Evolutionary conservation across 2,888 invertebrate species (phyloP).

Genomic region (Rhodophaea formosa): DNA sequence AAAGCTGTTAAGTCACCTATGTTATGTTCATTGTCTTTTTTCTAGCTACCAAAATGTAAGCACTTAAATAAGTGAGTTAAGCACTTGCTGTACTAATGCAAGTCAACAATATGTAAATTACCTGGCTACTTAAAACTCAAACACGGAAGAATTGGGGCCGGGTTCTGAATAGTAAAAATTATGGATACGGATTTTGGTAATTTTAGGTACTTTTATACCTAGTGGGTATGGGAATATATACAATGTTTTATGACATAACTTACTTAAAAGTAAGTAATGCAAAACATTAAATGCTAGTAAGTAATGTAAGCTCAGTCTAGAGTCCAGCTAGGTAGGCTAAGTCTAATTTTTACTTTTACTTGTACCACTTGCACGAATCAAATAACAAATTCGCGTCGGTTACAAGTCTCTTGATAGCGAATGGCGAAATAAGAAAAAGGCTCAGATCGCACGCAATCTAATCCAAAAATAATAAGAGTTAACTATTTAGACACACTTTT

Average conservation of each 20-base stretch:
- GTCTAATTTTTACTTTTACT: constrained; percentile 15
- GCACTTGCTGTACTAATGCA: not conserved
- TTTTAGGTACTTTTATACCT: too few relatives aligned
- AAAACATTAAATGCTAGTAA: not conserved
- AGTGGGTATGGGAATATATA: too few relatives aligned
- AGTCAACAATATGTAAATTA: constrained; percentile 1
- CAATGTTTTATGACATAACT: too few relatives aligned
- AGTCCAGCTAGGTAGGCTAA: not conserved
- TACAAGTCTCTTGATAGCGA: constrained; percentile 12
- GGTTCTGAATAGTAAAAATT: not conserved
- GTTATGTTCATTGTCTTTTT: constrained; percentile 27
- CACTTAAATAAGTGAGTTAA: not conserved
- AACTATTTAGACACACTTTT: constrained; percentile 1
- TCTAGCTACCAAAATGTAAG: not conserved
- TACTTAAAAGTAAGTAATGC: too few relatives aligned
- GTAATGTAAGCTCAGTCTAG: not conserved
- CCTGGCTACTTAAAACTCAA: not conserved
- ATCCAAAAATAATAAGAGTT: not conserved
- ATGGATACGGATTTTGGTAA: not conserved
- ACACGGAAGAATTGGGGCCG: not conserved
- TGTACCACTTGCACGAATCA: constrained; percentile 17
- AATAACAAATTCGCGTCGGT: constrained; percentile 14
- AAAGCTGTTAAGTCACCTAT: constrained; percentile 41
- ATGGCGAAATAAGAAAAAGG: constrained; percentile 19
- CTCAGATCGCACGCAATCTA: constrained; percentile 14